Percentiles rank a stretch among this genome's conserved stretches.
These are phyloP conservation scores for Sarotherodon lohbergeri DNA, from an alignment of 2,113 vertebrate genomes.

Conservation along the genomic window DNA sequence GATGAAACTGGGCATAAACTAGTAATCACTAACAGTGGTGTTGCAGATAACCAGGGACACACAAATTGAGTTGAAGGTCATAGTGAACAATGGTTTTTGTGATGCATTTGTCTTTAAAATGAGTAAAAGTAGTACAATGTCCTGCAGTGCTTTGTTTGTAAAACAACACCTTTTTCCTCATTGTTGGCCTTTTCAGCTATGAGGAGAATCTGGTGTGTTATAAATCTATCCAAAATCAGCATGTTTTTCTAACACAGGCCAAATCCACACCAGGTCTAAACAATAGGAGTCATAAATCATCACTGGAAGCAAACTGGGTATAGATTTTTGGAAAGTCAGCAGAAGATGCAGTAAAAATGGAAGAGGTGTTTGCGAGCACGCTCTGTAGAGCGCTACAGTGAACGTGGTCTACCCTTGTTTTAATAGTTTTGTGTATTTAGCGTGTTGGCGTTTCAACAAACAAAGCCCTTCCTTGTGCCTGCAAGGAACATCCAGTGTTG, in stretches of 20 bases:
- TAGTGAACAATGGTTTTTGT: background rate
- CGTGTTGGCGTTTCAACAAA: slow-evolving; percentile 50
- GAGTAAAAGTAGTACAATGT: background rate
- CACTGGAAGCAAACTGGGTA: background rate
- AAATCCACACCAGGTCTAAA: background rate
- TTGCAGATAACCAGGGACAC: background rate
- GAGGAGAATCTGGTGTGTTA: background rate
- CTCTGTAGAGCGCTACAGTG: background rate
- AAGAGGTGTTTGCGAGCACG: background rate
- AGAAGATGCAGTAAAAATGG: background rate
- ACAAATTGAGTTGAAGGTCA: background rate
- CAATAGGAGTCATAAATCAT: slow-evolving; percentile 7
- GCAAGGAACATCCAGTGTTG: slow-evolving; percentile 6
- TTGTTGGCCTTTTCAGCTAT: background rate
- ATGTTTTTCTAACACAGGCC: background rate
- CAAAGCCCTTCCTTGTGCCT: slow-evolving; percentile 24
- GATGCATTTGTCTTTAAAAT: background rate
- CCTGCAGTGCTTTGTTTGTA: background rate
- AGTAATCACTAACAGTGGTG: background rate
- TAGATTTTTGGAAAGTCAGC: background rate
- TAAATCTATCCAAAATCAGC: background rate
- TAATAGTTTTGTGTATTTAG: slow-evolving; percentile 34
- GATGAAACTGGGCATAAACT: background rate
- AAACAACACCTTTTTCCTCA: background rate
- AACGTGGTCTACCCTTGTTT: slow-evolving; percentile 29